phyloP scores from a whole-genome alignment of 2,113 vertebrate genomes.

The Mormyrus iriodes region DNA sequence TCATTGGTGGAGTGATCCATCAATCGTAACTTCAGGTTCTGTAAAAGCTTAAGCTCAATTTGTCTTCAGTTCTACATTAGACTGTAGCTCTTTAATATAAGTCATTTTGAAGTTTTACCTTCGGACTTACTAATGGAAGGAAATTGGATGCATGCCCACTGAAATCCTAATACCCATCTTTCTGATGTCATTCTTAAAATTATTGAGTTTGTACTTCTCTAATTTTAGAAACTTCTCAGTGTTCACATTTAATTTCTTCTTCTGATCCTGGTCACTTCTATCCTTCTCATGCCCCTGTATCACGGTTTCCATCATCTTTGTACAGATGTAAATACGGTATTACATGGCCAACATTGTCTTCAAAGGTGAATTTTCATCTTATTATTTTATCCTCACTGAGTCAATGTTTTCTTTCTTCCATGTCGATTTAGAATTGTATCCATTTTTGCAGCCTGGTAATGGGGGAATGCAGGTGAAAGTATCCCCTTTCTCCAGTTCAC shows the following conservation, averaged over 20 bases:
- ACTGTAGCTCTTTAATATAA: background rate
- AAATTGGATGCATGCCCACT: background rate
- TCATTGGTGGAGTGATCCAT: background rate
- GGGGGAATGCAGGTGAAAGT: background rate
- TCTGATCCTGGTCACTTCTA: background rate
- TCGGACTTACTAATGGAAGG: background rate
- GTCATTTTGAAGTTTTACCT: background rate
- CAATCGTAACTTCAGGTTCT: background rate
- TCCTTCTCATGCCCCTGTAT: background rate
- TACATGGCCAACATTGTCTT: background rate
- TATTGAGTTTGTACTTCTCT: background rate
- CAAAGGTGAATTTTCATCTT: background rate
- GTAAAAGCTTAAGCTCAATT: background rate
- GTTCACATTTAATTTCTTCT: background rate
- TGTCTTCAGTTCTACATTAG: background rate
- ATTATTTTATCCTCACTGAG: background rate
- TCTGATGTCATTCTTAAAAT: slow-evolving; percentile 7
- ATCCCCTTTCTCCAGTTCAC: background rate
- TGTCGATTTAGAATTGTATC: background rate
- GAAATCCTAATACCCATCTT: background rate
- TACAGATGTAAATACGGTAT: background rate
- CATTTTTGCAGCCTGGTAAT: background rate
- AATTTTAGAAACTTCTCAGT: background rate
- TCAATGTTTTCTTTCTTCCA: background rate
- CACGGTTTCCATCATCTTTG: background rate